Percentiles rank a stretch among this genome's conserved stretches.
These are phyloP conservation scores for Myodes glareolus DNA, from an alignment of 2,113 vertebrate species.

Conservation along the genomic window DNA sequence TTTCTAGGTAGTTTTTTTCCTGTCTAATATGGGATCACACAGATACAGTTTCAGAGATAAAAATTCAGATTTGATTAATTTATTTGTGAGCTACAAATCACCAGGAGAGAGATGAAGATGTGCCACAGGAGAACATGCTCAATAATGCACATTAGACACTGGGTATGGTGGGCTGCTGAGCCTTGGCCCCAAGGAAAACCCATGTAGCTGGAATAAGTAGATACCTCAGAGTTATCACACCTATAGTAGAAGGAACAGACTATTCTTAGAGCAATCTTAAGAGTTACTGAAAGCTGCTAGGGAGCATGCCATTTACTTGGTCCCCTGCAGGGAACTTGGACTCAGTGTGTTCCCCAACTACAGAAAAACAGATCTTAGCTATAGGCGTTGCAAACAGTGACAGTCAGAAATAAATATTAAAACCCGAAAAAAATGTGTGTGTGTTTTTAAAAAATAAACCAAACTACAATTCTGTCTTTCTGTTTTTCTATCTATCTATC, in stretches of 20 bases:
- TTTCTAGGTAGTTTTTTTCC: background rate
- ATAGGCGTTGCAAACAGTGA: background rate
- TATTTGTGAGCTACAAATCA: background rate
- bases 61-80: constrained; percentile 5
- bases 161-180: background rate
- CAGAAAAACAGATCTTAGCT: background rate
- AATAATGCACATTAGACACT: background rate
- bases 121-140: too few species aligned
- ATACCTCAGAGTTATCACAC: background rate
- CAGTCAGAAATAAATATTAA: background rate
- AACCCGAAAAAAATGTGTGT: background rate
- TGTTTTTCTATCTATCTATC: background rate
- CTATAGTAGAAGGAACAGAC: background rate
- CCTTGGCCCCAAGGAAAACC: background rate
- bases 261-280: background rate
- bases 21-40: background rate
- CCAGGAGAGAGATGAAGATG: background rate
- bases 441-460: background rate
- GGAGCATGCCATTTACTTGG: background rate
- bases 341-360: background rate
- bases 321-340: background rate
- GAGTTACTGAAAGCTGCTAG: background rate
- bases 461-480: background rate
- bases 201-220: background rate
- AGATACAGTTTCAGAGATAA: constrained; percentile 1